phyloP scores from a whole-genome alignment of 2,113 vertebrate genomes.

The Campylomormyrus tamandua region DNA sequence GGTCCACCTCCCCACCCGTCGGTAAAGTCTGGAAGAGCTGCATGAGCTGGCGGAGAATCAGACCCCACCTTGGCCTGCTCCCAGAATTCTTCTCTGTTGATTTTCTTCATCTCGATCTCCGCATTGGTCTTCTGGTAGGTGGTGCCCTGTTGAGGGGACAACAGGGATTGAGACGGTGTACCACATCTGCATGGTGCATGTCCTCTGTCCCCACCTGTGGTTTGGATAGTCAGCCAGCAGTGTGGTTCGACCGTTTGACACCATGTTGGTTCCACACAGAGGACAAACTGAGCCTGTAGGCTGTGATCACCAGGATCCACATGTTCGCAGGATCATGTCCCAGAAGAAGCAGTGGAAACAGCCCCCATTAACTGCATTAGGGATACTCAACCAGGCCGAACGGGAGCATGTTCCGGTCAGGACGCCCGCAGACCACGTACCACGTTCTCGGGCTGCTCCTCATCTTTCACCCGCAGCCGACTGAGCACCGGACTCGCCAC shows the following conservation, averaged over 20 bases:
- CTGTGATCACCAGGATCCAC: neutral
- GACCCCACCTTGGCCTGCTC: constrained; percentile 85
- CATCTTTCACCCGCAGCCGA: constrained; percentile 80
- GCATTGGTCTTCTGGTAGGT: constrained; percentile 93
- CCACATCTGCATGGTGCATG: neutral
- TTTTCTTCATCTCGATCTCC: constrained; percentile 93
- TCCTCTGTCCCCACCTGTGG: neutral
- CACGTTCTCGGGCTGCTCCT: constrained; percentile 69
- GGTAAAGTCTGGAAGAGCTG: neutral
- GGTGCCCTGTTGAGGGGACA: constrained; percentile 69
- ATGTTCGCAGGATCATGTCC: neutral
- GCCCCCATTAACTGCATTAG: neutral
- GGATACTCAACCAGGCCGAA: neutral
- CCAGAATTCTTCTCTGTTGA: constrained; percentile 97
- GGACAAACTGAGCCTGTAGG: neutral
- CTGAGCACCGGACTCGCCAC: constrained; percentile 85
- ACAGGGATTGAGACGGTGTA: neutral
- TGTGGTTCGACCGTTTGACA: neutral
- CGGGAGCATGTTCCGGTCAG: neutral
- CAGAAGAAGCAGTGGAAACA: neutral
- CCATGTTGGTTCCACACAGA: neutral
- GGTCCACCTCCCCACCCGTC: neutral
- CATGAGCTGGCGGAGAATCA: neutral
- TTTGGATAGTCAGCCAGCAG: neutral
- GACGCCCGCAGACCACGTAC: constrained; percentile 47